Conservation (phyloP, 2,888 invertebrate species). For the Nematopogon swammerdamellus region DNA sequence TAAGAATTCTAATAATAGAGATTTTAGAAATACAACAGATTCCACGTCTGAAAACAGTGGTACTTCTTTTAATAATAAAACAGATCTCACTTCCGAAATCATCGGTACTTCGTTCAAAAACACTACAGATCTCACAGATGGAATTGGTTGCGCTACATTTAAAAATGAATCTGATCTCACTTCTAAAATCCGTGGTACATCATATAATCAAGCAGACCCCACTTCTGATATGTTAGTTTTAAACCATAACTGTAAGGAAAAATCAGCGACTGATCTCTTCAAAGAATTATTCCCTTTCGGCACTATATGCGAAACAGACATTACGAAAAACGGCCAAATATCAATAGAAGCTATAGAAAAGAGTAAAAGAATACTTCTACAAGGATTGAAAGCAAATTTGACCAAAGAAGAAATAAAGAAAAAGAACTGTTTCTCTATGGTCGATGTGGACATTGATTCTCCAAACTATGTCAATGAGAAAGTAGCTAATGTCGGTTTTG, state of each 20-base stretch:
- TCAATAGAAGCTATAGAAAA: constrained; percentile 34
- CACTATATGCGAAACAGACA: constrained; percentile 14
- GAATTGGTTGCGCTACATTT: too few relatives aligned
- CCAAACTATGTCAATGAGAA: constrained; percentile 32
- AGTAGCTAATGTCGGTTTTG: constrained; percentile 34
- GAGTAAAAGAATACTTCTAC: constrained; percentile 31
- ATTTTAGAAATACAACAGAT: background rate
- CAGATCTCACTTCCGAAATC: too few relatives aligned
- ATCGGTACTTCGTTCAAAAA: too few relatives aligned
- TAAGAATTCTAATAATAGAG: too few relatives aligned
- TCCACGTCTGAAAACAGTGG: too few relatives aligned
- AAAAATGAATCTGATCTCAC: too few relatives aligned
- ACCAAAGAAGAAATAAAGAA: constrained; percentile 24
- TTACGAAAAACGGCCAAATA: constrained; percentile 23
- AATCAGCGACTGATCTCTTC: background rate
- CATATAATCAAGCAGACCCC: too few relatives aligned
- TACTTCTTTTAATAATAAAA: too few relatives aligned
- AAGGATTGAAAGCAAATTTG: constrained; percentile 21
- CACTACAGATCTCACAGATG: too few relatives aligned
- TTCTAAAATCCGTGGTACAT: too few relatives aligned
- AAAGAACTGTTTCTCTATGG: constrained; percentile 45
- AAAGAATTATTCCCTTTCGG: constrained; percentile 31
- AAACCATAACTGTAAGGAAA: too few relatives aligned
- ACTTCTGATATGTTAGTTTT: too few relatives aligned
- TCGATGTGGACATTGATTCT: constrained; percentile 37